Conservation (phyloP, 1,140 invertebrate species). For the Tetranychus urticae region DNA sequence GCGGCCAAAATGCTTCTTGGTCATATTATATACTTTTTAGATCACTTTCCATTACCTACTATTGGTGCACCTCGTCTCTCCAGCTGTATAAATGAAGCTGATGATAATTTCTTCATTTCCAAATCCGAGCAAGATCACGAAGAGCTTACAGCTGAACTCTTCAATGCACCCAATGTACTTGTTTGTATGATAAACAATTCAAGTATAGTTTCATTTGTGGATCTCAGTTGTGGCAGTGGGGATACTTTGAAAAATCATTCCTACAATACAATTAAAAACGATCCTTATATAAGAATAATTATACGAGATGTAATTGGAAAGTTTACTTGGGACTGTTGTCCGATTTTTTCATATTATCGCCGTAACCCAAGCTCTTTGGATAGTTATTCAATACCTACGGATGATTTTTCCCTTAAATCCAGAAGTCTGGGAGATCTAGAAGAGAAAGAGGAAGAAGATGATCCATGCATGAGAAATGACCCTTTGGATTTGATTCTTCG, state of each 20-base stretch:
- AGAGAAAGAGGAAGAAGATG: neutral
- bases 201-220: slow-evolving; percentile 64
- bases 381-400: neutral
- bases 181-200: slow-evolving; percentile 57
- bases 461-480: neutral
- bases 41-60: slow-evolving; percentile 60
- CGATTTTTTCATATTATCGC: neutral
- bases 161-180: slow-evolving; percentile 64
- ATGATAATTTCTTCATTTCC: slow-evolving; percentile 52
- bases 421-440: neutral
- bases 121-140: slow-evolving; percentile 35
- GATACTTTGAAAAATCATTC: neutral
- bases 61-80: slow-evolving; percentile 57
- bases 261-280: neutral
- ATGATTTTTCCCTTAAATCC: neutral
- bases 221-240: slow-evolving; percentile 19
- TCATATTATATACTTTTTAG: slow-evolving; percentile 61
- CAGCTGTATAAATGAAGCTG: slow-evolving; percentile 68
- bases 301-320: slow-evolving; percentile 84
- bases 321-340: slow-evolving; percentile 77
- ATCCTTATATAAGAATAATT: slow-evolving; percentile 33
- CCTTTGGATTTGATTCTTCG: slow-evolving; percentile 34
- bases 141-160: slow-evolving; percentile 49
- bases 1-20: slow-evolving; percentile 27
- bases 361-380: neutral